These are phyloP conservation scores for Pagetopsis macropterus DNA, from an alignment of 2,797 vertebrate genomes.

Conservation along the genomic window DNA sequence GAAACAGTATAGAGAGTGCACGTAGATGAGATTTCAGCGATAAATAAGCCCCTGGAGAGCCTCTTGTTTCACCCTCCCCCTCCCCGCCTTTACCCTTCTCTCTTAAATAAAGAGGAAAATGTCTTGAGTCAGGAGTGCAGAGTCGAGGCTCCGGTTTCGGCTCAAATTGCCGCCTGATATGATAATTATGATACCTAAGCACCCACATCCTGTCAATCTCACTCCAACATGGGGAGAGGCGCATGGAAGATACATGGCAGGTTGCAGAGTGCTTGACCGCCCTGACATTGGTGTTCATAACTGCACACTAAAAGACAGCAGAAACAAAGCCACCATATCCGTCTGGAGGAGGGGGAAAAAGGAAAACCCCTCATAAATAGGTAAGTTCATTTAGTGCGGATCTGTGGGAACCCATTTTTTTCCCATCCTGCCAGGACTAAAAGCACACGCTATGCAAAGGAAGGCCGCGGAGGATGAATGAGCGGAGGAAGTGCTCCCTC, in stretches of 20 bases:
- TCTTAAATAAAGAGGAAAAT: slow-evolving; percentile 79
- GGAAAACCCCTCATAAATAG: slow-evolving; percentile 74
- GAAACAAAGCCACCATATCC: slow-evolving; percentile 66
- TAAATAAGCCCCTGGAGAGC: slow-evolving; percentile 69
- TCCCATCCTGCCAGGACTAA: slow-evolving; percentile 75
- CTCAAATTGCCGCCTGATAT: slow-evolving; percentile 80
- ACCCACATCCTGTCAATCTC: slow-evolving; percentile 72
- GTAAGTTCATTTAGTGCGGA: slow-evolving; percentile 75
- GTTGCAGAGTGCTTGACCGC: slow-evolving; percentile 60
- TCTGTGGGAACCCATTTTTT: slow-evolving; percentile 80
- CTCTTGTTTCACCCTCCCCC: slow-evolving; percentile 62
- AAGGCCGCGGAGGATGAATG: slow-evolving; percentile 83
- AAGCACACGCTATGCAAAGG: slow-evolving; percentile 82
- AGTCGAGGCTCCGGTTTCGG: slow-evolving; percentile 69
- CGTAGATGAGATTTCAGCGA: slow-evolving; percentile 74
- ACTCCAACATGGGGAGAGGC: slow-evolving; percentile 62
- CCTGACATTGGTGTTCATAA: slow-evolving; percentile 72
- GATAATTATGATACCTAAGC: slow-evolving; percentile 84
- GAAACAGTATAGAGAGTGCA: slow-evolving; percentile 64
- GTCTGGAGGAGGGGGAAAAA: slow-evolving; percentile 19
- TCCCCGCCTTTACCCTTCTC: slow-evolving; percentile 35
- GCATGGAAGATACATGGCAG: slow-evolving; percentile 77
- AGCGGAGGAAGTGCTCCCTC: slow-evolving; percentile 86
- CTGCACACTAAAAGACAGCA: slow-evolving; percentile 36
- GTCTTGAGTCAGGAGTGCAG: slow-evolving; percentile 68